Evolutionary conservation across 2,113 vertebrate species (phyloP), one percentile per base, ranked within the genome.

Genomic region (Eulacestoma nigropectus): DNA sequence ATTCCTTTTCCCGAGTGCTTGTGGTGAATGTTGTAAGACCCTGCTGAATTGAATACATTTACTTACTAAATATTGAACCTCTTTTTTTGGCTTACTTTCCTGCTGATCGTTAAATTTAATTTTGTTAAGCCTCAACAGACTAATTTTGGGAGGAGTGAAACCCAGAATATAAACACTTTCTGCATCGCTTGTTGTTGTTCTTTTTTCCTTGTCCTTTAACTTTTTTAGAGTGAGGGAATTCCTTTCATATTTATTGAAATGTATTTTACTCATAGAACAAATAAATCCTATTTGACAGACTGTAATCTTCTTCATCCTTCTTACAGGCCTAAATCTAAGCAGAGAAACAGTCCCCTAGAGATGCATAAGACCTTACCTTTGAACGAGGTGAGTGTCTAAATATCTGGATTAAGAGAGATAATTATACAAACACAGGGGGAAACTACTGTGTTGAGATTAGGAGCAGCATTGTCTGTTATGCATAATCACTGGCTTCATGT

Each of bases 51-150:
- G n/a, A 77, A 84, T 86, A 52, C 21, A 63, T 84, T 88, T 64
- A 83, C 79, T 93, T 70, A 52, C 39, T 90, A 92, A 95, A 89
- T 78, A 94, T 78, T 53, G 83, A 92, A 86, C 11, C 10, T 77
- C 62, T 56, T 62, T 62, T 86, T 91, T 74, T 88, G 79, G 67
- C 82, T 92, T 86, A 42, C 47, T 93, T 92, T 88, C 79, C 46
- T 86, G 59, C 50, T 88, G 90, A 87, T 93, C 68, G 44, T 91
- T 89, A 74, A 90, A 80, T 88, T 92, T 88, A 53, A 88, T 94
- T 95, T 86, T 80, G 39, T 93, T 92, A 92, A 92, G 76, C 33
- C 64, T 93, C 86, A 84, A 75, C 50, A 90, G 84, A 74, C 27
- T 67, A 35, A 84, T 88, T 92, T 70, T 77, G 55, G 35, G 68